Evolutionary conservation across 2,888 invertebrate species (phyloP).

Genomic region (Leucophora obtusa): DNA sequence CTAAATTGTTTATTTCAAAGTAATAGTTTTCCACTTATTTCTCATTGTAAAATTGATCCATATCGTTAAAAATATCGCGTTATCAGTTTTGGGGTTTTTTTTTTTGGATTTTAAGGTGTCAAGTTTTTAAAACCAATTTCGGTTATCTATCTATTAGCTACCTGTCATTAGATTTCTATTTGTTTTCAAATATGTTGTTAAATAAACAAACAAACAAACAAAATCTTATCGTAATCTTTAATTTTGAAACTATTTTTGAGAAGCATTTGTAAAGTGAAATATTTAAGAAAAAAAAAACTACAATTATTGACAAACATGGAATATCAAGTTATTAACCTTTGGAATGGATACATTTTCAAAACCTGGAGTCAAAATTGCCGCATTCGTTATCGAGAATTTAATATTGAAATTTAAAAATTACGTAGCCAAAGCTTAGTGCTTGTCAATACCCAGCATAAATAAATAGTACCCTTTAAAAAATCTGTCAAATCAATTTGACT

Average conservation of each 20-base stretch:
- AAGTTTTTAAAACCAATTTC: neutral
- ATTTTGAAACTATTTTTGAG: neutral
- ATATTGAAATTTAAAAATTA: no score
- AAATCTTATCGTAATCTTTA: neutral
- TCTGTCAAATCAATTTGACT: no score
- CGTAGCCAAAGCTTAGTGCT: no score
- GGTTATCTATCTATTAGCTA: conserved; percentile 42
- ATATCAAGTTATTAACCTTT: no score
- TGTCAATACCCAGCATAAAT: no score
- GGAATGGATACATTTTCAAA: no score
- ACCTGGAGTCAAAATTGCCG: no score
- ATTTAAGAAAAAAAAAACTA: neutral
- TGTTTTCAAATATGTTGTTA: conserved; percentile 1
- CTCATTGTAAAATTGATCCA: neutral
- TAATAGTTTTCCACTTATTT: neutral
- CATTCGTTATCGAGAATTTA: no score
- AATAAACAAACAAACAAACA: neutral
- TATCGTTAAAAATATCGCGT: neutral
- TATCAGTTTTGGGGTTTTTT: neutral
- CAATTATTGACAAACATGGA: neutral
- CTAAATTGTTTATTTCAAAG: neutral
- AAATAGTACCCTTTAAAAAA: no score
- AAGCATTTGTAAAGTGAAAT: neutral
- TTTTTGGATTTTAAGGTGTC: neutral
- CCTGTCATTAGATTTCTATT: conserved; percentile 48